Percentiles rank a stretch among this genome's conserved stretches.
These are phyloP conservation scores for Camponotus floridanus DNA, from an alignment of 1,140 invertebrate species.

Conservation along the genomic window DNA sequence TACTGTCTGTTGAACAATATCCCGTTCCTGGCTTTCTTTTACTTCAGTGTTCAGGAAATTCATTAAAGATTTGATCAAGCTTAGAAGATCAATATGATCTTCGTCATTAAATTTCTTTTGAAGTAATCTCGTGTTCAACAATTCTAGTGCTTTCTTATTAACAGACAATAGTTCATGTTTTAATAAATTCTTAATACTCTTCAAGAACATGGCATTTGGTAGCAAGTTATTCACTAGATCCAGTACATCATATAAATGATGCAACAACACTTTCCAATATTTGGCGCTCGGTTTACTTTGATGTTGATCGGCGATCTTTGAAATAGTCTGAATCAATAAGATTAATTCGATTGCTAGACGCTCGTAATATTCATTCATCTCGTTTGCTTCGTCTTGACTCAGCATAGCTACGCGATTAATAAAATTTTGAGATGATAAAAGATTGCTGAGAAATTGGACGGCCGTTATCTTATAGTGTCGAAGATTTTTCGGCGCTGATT, in stretches of 20 bases:
- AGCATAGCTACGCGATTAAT: conserved; percentile 88
- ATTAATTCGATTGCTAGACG: conserved; percentile 90
- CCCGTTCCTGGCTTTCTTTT: conserved; percentile 84
- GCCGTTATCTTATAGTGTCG: conserved; percentile 93
- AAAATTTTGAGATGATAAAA: conserved; percentile 90
- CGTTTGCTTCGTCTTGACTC: conserved; percentile 81
- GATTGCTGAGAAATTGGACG: conserved; percentile 89
- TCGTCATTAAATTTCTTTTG: conserved; percentile 88
- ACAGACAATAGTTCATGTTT: conserved; percentile 90
- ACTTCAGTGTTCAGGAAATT: conserved; percentile 85
- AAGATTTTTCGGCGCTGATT: conserved; percentile 90
- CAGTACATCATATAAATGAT: conserved; percentile 92
- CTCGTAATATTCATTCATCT: conserved; percentile 89
- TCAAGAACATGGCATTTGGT: conserved; percentile 91
- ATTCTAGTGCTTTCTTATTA: conserved; percentile 92
- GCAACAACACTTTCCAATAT: conserved; percentile 93
- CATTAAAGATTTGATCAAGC: conserved; percentile 88
- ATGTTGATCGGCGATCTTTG: conserved; percentile 87
- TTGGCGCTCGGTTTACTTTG: conserved; percentile 88
- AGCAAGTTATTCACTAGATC: conserved; percentile 93
- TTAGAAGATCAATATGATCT: conserved; percentile 85
- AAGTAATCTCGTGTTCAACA: conserved; percentile 93
- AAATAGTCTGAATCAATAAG: conserved; percentile 89
- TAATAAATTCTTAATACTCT: conserved; percentile 91
- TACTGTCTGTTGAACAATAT: conserved; percentile 92